phyloP scores from a whole-genome alignment of 1,140 invertebrate species.

The Adoxophyes honmai region DNA sequence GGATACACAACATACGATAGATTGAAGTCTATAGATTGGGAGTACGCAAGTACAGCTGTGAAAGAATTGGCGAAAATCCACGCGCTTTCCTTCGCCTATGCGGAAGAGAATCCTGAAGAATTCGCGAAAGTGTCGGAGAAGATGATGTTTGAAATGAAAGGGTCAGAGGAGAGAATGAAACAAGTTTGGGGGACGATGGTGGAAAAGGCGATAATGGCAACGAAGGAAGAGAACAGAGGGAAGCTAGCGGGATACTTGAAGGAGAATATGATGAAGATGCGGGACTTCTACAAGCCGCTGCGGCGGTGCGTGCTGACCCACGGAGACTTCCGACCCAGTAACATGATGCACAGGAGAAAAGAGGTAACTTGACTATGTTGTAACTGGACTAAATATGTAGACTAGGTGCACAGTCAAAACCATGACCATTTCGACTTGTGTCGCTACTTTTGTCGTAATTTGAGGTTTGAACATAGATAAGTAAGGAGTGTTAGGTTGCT shows the following conservation, averaged over 20 bases:
- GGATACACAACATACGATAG: constrained; percentile 43
- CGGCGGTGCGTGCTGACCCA: constrained; percentile 30
- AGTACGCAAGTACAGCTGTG: constrained; percentile 37
- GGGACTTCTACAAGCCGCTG: constrained; percentile 21
- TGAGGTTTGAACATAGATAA: too few species aligned
- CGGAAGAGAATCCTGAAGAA: constrained; percentile 28
- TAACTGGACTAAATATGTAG: too few species aligned
- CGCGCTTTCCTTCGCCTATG: constrained; percentile 41
- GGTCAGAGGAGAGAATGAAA: not conserved
- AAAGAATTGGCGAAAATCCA: constrained; percentile 48
- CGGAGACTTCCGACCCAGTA: constrained; percentile 38
- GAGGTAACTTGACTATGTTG: too few species aligned
- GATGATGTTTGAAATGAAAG: constrained; percentile 5
- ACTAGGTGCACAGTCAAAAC: too few species aligned
- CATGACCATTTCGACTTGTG: too few species aligned
- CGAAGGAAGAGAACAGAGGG: constrained; percentile 25
- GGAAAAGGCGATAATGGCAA: constrained; percentile 19
- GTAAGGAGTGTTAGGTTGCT: too few species aligned
- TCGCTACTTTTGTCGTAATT: too few species aligned
- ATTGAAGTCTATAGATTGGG: constrained; percentile 43
- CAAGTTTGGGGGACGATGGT: constrained; percentile 19
- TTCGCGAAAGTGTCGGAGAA: constrained; percentile 24
- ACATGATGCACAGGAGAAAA: constrained; percentile 11
- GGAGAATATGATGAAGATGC: constrained; percentile 1
- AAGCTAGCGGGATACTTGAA: constrained; percentile 20